A percentile compares a stretch with the other conserved stretches of the same genome.
These are phyloP conservation scores for Idaea biselata DNA, from an alignment of 2,888 invertebrate genomes.

Conservation along the genomic window DNA sequence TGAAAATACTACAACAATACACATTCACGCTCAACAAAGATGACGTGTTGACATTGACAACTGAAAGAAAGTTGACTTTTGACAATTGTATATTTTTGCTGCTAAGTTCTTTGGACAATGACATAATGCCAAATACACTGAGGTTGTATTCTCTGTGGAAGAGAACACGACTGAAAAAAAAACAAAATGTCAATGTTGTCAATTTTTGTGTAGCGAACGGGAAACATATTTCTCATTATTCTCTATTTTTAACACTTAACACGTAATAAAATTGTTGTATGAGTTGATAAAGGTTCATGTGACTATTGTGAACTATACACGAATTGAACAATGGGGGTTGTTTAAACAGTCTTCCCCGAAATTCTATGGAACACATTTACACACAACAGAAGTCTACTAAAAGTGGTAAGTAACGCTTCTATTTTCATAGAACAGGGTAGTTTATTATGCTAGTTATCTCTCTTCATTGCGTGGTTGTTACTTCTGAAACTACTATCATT, in stretches of 20 bases:
- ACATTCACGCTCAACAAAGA: conserved; percentile 30
- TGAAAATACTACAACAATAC: conserved; percentile 37
- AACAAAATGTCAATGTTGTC: conserved; percentile 6
- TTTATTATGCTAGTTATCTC: conserved; percentile 48
- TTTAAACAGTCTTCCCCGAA: conserved; percentile 47
- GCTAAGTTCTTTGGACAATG: background rate
- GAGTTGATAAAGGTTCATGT: background rate
- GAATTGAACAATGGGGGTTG: conserved; percentile 46
- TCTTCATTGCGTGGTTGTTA: conserved; percentile 47
- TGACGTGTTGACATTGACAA: conserved; percentile 32
- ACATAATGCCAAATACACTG: background rate
- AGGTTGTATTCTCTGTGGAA: conserved; percentile 8
- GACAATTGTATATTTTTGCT: conserved; percentile 28
- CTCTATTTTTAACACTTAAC: background rate
- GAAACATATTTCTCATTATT: conserved; percentile 29
- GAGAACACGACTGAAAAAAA: background rate
- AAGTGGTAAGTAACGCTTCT: conserved; percentile 60
- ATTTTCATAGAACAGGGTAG: conserved; percentile 46
- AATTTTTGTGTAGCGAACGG: background rate
- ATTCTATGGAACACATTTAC: conserved; percentile 67
- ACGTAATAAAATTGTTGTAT: background rate
- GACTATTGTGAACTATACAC: background rate
- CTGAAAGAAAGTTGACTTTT: too few species aligned
- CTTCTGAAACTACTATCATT: conserved; percentile 44
- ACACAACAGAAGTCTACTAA: conserved; percentile 54